A percentile compares a stretch with the other conserved stretches of the same genome.
Conservation (phyloP, 2,888 invertebrate species). For the Muscina levida region DNA sequence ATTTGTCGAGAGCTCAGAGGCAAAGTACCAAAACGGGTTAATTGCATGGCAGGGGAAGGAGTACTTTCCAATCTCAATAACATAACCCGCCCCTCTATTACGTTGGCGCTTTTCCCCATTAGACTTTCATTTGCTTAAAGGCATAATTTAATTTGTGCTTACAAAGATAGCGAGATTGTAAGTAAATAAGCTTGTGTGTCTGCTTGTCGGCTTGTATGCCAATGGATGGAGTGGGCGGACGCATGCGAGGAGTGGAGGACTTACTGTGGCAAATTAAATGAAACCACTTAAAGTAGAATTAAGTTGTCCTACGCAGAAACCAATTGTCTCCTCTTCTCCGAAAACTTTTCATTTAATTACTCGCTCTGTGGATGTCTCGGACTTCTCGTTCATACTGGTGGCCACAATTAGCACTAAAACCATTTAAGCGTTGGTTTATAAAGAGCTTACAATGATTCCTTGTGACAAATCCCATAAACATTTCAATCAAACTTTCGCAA, state of each 20-base stretch:
- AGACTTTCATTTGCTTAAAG: constrained; percentile 43
- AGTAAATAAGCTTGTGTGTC: constrained; percentile 24
- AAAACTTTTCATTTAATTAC: constrained; percentile 58
- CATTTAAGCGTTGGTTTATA: constrained; percentile 49
- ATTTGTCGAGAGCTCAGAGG: constrained; percentile 41
- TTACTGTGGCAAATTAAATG: constrained; percentile 58
- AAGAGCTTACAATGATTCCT: constrained; percentile 45
- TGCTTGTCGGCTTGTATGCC: neutral
- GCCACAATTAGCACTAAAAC: constrained; percentile 54
- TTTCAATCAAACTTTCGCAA: constrained; percentile 49
- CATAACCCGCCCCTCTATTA: neutral
- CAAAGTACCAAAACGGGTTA: constrained; percentile 45
- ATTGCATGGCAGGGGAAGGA: neutral
- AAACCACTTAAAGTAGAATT: constrained; percentile 61
- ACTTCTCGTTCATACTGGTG: constrained; percentile 37
- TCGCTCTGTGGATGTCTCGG: constrained; percentile 5
- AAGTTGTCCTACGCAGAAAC: constrained; percentile 44
- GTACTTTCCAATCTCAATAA: neutral
- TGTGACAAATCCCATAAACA: constrained; percentile 52
- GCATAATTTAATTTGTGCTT: constrained; percentile 62
- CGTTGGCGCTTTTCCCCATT: constrained; percentile 42
- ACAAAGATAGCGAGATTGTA: constrained; percentile 53
- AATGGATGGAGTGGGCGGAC: neutral
- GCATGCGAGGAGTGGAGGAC: constrained; percentile 37
- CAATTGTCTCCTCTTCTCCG: constrained; percentile 19